Evolutionary conservation across 2,113 vertebrate species (phyloP), one percentile per base, ranked within the genome.

Genomic region (Megaceryle torquata): DNA sequence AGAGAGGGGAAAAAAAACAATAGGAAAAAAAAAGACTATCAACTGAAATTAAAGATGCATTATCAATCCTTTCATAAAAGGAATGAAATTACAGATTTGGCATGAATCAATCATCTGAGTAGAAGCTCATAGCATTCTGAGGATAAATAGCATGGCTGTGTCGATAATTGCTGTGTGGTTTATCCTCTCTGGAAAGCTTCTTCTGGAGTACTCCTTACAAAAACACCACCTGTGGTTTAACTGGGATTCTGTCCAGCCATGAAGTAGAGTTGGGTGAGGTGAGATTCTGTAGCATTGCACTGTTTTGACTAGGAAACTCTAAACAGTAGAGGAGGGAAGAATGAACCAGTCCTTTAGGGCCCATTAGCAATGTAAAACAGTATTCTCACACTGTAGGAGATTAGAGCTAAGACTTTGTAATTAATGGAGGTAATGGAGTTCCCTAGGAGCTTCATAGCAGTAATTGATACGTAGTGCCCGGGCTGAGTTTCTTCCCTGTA

Each of bases 131-230:
- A 85, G 14, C 11, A n/a, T 88, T 80, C 44, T 70, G 20, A 81
- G 57, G 50, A 82, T 78, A 93, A 87, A 71, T 41, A 86, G 39
- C 15, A 18, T 3, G 14, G 17, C 15, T 79, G 6, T 53, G 6
- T 70, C 29, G 31, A 83, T 93, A 89, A 86, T 92, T 96, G 60
- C 56, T 64, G 22, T 71, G 57, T 31, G 43, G 22, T 61, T 95
- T 91, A 81, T 95, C 95, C 93, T 90, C 80, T 86, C 22, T 67
- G 56, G 48, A 91, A 89, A 93, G 28, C 46, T 89, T n/a, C 56
- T 83, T 91, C 60, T 80, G 44, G 67, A 77, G 31, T 41, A 65
- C 56, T 94, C 29, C 57, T 51, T 63, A 72, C 72, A 80, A 72
- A 91, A 97, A 82, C 28, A 82, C 69, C 76, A 78, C 82, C 74